Evolutionary conservation across 2,113 vertebrate species (phyloP).

Genomic region (Rhinopomastus cyanomelas): DNA sequence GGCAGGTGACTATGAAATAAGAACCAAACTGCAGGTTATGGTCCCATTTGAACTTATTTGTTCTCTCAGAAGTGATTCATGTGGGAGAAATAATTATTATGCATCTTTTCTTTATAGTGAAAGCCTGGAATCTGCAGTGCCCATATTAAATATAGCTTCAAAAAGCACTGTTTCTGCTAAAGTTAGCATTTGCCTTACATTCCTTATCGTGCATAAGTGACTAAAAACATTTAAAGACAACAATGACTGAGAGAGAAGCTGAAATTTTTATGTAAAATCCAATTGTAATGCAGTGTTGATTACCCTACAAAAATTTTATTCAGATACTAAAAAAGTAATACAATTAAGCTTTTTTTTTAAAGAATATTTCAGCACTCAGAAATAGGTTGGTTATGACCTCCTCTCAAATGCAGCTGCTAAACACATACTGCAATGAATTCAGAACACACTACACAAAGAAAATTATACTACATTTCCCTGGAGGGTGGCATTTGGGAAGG

Average conservation of each 20-base stretch:
- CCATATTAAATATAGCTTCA: neutral
- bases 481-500: neutral
- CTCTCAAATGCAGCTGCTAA: neutral
- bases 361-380: neutral
- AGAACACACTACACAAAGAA: neutral
- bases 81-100: neutral
- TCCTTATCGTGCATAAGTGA: neutral
- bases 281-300: neutral
- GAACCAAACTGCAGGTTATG: neutral
- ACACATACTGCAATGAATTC: neutral
- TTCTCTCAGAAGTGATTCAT: neutral
- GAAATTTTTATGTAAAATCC: neutral
- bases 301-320: neutral
- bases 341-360: neutral
- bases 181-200: neutral
- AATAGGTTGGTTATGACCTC: neutral
- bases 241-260: neutral
- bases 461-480: neutral
- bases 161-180: constrained; percentile 7
- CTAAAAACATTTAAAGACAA: neutral
- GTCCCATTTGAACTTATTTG: neutral
- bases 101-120: neutral
- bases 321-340: neutral
- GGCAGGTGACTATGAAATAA: neutral
- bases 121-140: neutral